Base-by-base conservation (phyloP, 2,797 vertebrate species). In the Taenioides sp. region DNA sequence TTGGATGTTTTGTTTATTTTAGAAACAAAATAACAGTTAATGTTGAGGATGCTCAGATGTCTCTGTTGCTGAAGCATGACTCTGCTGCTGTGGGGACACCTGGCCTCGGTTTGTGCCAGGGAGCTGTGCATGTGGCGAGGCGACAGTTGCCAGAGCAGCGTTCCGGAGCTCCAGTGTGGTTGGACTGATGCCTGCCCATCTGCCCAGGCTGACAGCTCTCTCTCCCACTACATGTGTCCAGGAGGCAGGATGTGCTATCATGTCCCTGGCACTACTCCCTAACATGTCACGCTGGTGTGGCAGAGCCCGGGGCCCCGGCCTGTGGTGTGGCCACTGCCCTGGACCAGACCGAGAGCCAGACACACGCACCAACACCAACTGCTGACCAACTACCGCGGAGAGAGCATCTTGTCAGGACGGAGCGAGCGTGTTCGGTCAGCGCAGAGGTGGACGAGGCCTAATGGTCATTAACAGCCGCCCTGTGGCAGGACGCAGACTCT, bases 241-340 rank as follows among this genome's bases (percentile, higher is more conserved):
- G 86, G 84, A 87, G 86, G 91, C 88, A 79, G 70, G 84, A 89
- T 86, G 86, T 90, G 82, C 87, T 72, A 74, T 65, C 78, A 83
- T 72, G 86, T 88, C 85, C 64, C 91, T 93, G 94, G 93, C 92
- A 90, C 65, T 57, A 81, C 69, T 90, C 88, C 90, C 87, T 17
- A 81, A 91, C 91, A 94, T 91, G 91, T 94, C 92, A 90, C 87
- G 89, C 81, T 87, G 88, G 83, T 78, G 74, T 89, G 85, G 91
- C 89, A 89, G 84, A 89, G 79, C 86, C 84, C 66, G 69, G 79
- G 78, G 79, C 84, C 82, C 72, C 82, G 84, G 80, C 78, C 78
- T 23, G 79, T 70, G 50, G 79, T 82, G 85, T 68, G 81, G 81
- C 80, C 60, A 34, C 73, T 88, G 87, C 86, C 91, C 89, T 34